Percentiles rank a stretch among this genome's conserved stretches.
Conservation (phyloP, 2,888 invertebrate species). For the Philaethria dido region DNA sequence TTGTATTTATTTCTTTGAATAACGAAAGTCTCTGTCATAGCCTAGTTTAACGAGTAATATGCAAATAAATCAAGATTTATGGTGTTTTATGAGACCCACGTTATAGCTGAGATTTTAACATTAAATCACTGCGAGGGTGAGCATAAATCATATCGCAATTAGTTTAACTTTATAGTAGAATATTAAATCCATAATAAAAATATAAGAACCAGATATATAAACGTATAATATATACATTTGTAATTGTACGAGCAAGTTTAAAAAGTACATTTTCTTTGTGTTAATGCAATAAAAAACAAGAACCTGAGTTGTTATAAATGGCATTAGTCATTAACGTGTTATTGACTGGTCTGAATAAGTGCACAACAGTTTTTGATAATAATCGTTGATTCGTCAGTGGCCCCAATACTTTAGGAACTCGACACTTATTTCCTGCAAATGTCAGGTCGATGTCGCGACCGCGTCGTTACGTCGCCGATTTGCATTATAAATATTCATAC, state of each 20-base stretch:
- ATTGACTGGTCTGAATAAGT: slow-evolving; percentile 30
- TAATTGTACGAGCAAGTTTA: not conserved
- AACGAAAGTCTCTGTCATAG: slow-evolving; percentile 32
- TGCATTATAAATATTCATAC: slow-evolving; percentile 80
- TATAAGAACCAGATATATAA: not conserved
- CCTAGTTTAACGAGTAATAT: slow-evolving; percentile 31
- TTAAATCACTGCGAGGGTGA: slow-evolving; percentile 37
- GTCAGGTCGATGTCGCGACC: slow-evolving; percentile 63
- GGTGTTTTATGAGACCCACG: slow-evolving; percentile 33
- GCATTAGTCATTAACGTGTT: slow-evolving; percentile 28
- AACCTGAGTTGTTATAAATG: not conserved
- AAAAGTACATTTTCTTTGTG: slow-evolving; percentile 4
- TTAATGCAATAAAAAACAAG: not conserved
- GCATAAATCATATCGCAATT: slow-evolving; percentile 43
- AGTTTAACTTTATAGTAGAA: slow-evolving; percentile 25
- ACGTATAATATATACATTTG: not conserved
- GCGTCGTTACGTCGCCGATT: slow-evolving; percentile 68
- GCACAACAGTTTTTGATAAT: slow-evolving; percentile 33
- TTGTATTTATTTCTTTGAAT: slow-evolving; percentile 29
- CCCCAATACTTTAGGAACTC: slow-evolving; percentile 52
- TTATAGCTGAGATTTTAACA: slow-evolving; percentile 24
- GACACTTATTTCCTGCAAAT: slow-evolving; percentile 72
- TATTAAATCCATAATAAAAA: slow-evolving; percentile 20
- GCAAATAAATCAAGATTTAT: slow-evolving; percentile 41
- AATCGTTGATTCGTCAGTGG: slow-evolving; percentile 41